These are phyloP conservation scores for Chloropsis cyanopogon DNA, from an alignment of 2,113 vertebrate species.

Conservation along the genomic window DNA sequence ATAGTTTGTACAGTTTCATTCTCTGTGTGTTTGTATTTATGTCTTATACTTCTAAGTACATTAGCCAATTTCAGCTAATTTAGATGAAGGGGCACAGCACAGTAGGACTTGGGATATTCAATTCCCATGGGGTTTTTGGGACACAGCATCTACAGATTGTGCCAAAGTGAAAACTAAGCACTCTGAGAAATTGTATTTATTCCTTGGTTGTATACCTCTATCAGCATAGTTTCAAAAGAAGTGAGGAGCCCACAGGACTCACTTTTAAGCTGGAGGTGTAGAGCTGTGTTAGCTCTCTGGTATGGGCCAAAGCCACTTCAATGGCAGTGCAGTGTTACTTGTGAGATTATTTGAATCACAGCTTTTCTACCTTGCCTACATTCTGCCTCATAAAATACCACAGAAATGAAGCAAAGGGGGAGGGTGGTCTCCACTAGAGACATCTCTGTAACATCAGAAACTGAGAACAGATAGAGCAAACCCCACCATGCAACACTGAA, in stretches of 20 bases:
- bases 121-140: conserved; percentile 12
- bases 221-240: conserved; percentile 13
- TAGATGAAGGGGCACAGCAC: not conserved
- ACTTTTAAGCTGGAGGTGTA: not conserved
- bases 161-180: conserved; percentile 34
- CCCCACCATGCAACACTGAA: not conserved
- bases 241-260: not conserved
- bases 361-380: not conserved
- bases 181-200: conserved; percentile 36
- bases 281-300: not conserved
- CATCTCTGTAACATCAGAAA: not conserved
- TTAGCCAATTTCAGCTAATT: not conserved
- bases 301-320: not conserved
- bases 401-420: not conserved
- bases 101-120: conserved; percentile 22
- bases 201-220: not conserved
- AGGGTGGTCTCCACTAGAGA: not conserved
- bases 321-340: not conserved
- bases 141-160: not conserved
- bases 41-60: not conserved
- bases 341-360: not conserved
- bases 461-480: not conserved
- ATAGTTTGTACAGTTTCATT: not conserved
- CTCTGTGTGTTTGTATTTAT: not conserved
- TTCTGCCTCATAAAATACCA: not conserved